A percentile compares a stretch with the other conserved stretches of the same genome.
These are phyloP conservation scores for Mycalesis mineus DNA, from an alignment of 2,888 invertebrate genomes.

Conservation along the genomic window DNA sequence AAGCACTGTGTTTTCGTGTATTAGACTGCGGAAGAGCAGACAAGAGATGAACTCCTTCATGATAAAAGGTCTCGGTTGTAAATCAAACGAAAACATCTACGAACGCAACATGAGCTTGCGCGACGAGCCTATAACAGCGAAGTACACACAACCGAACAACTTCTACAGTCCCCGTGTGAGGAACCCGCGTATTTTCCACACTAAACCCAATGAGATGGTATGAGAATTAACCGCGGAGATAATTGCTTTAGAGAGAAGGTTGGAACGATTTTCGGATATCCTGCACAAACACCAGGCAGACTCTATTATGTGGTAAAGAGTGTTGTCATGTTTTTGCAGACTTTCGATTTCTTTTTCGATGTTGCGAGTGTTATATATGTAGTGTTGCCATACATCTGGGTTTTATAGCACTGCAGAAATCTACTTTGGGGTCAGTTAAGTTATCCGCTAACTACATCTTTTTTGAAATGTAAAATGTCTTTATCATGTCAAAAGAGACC, in stretches of 20 bases:
- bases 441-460: too few species aligned
- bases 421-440: too few species aligned
- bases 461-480: too few species aligned
- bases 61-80: constrained; percentile 58
- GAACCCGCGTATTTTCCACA: constrained; percentile 66
- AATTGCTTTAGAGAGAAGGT: constrained; percentile 72
- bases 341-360: too few species aligned
- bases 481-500: too few species aligned
- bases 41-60: constrained; percentile 65
- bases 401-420: too few species aligned
- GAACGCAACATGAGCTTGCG: constrained; percentile 52
- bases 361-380: too few species aligned
- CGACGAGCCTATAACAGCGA: constrained; percentile 65
- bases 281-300: constrained; percentile 76
- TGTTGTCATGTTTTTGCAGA: not conserved
- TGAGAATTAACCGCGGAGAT: constrained; percentile 78
- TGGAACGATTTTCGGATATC: constrained; percentile 72
- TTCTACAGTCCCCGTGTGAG: constrained; percentile 70
- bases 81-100: constrained; percentile 63
- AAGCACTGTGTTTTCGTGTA: constrained; percentile 84
- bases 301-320: constrained; percentile 79
- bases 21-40: constrained; percentile 76
- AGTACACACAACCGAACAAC: constrained; percentile 71
- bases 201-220: constrained; percentile 72
- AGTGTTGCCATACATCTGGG: too few species aligned